These are phyloP conservation scores for Drosophila willistoni DNA, from an alignment of 1,140 invertebrate genomes.

Conservation along the genomic window DNA sequence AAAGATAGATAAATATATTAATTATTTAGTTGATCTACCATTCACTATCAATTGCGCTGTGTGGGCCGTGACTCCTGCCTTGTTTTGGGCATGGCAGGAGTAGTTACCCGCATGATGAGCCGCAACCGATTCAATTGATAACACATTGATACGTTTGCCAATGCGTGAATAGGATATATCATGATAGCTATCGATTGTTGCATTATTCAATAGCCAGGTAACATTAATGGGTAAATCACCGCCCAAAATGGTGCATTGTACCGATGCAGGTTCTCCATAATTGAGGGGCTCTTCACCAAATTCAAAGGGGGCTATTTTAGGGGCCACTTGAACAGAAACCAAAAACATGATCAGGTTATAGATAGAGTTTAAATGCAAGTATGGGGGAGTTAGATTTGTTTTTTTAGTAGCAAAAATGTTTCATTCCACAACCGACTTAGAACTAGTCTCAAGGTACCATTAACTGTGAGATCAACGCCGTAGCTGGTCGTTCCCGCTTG, in stretches of 20 bases:
- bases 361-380: constrained; percentile 4
- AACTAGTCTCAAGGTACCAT: constrained; percentile 82
- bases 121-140: constrained; percentile 84
- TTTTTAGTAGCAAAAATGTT: constrained; percentile 31
- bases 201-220: constrained; percentile 87
- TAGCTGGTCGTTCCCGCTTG: constrained; percentile 88
- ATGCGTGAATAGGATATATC: constrained; percentile 86
- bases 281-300: constrained; percentile 88
- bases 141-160: constrained; percentile 83
- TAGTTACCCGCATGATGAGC: constrained; percentile 86
- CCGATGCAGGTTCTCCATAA: constrained; percentile 88
- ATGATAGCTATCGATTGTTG: constrained; percentile 79
- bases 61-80: constrained; percentile 87
- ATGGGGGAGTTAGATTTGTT: constrained; percentile 39
- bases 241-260: constrained; percentile 89
- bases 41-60: constrained; percentile 89
- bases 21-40: constrained; percentile 83
- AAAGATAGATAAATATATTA: constrained; percentile 2
- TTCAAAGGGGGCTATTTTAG: constrained; percentile 88
- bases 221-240: constrained; percentile 88
- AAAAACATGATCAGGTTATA: constrained; percentile 5
- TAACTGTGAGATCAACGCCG: constrained; percentile 85
- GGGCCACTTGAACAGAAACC: constrained; percentile 84
- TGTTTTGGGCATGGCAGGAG: constrained; percentile 88
- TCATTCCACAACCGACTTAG: constrained; percentile 86